Base-by-base conservation (phyloP, 2,797 vertebrate genomes). In the Chanos chanos region DNA sequence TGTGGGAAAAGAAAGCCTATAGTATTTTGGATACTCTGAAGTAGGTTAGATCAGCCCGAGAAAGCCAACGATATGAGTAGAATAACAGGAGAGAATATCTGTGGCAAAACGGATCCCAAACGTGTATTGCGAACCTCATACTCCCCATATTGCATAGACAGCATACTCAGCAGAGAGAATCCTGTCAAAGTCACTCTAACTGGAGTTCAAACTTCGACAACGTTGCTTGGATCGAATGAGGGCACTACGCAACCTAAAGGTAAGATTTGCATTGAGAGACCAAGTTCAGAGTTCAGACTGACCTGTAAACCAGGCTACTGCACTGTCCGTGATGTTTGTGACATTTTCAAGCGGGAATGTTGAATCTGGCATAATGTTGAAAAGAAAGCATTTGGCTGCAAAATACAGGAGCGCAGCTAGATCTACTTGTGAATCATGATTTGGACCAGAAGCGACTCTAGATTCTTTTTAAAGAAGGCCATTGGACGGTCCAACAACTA, bases 131-230 rank as follows among this genome's bases (percentile, higher is more conserved):
- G 89, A 66, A 88, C 87, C 83, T 81, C 91, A 73, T 86, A 91
- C 56, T 93, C 92, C 53, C 91, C 91, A 39, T 91, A 93, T 81
- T 92, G 91, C 78, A 93, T 93, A 77, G 91, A 93, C 82, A 93
- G 89, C 77, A 92, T 93, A 66, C 82, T 93, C 75, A 89, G 90
- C 76, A 84, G 89, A 63, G 90, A 85, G 59, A 90, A 89, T 73
- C 89, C 90, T 0, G 88, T 90, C 69, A 92, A 89, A 72, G 88
- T 90, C 83, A 72, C 84, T 57, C 68, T 91, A 44, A 80, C 88
- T 48, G 86, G 87, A 57, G 73, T 86, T 18, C 89, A 88, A 74
- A 78, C 75, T 63, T 73, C 89, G 66, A 80, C 75, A 15, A 76
- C 84, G 9, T 71, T 86, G 75, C 68, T 84, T 36, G 66, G 73